Conservation (phyloP, 1,140 invertebrate species). For the Drosophila ogumai region DNA sequence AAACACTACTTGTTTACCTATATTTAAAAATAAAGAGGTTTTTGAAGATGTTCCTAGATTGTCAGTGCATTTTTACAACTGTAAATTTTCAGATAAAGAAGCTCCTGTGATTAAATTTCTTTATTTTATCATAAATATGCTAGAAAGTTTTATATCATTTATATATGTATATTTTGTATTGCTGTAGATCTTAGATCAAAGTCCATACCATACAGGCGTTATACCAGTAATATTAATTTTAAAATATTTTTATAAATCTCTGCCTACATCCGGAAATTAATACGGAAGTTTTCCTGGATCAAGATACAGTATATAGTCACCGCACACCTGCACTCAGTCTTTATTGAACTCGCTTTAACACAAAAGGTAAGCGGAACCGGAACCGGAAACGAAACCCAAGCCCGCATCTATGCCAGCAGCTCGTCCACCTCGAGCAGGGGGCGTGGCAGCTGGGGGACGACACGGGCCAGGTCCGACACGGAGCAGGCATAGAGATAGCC, state of each 20-base stretch:
- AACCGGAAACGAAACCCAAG: background rate
- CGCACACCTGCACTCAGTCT: constrained; percentile 26
- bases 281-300: background rate
- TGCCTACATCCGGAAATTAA: background rate
- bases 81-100: background rate
- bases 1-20: background rate
- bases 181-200: no score
- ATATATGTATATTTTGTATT: background rate
- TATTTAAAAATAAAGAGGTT: no score
- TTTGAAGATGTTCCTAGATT: background rate
- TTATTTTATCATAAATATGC: no score
- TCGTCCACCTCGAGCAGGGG: constrained; percentile 50
- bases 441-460: constrained; percentile 84
- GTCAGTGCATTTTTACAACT: background rate
- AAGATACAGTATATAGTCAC: background rate
- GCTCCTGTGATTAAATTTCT: no score
- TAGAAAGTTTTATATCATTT: no score
- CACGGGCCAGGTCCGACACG: constrained; percentile 87
- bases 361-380: background rate
- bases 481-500: constrained; percentile 87
- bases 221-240: no score
- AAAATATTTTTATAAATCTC: background rate
- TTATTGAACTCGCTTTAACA: constrained; percentile 19
- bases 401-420: constrained; percentile 44
- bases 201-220: background rate